Evolutionary conservation across 2,797 vertebrate genomes (phyloP).

Genomic region (Anabas testudineus): DNA sequence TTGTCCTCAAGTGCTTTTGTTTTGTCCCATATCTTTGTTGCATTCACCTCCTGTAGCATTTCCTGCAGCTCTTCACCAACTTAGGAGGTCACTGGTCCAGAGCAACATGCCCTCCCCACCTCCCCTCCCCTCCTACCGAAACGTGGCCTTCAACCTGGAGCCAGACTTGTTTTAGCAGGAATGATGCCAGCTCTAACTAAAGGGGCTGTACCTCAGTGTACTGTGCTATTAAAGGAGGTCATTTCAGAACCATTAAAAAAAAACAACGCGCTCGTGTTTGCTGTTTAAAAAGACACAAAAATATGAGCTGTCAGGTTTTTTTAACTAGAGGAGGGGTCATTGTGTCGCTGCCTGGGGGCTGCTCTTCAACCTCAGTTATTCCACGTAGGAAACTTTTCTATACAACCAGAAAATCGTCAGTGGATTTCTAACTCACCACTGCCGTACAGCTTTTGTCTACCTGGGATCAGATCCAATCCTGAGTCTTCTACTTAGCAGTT

Average conservation of each 20-base stretch:
- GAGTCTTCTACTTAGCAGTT: not conserved
- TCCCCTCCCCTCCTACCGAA: constrained; percentile 27
- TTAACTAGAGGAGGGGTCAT: not conserved
- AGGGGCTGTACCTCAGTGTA: constrained; percentile 13
- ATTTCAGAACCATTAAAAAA: constrained; percentile 20
- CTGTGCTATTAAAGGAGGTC: constrained; percentile 5
- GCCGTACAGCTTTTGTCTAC: constrained; percentile 23
- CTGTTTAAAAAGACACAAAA: not conserved
- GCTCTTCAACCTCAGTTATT: constrained; percentile 17
- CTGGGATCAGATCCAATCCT: constrained; percentile 1
- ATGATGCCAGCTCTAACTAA: constrained; percentile 10
- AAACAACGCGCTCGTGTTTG: not conserved
- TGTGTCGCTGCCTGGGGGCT: constrained; percentile 39
- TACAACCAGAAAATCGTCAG: not conserved
- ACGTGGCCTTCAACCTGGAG: constrained; percentile 60
- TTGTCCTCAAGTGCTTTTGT: constrained; percentile 33
- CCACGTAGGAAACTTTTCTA: constrained; percentile 42
- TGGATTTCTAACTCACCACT: not conserved
- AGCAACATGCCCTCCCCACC: constrained; percentile 16
- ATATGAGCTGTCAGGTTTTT: constrained; percentile 16
- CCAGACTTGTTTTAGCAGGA: constrained; percentile 44
- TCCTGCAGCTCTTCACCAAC: constrained; percentile 24
- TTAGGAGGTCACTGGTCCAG: constrained; percentile 31
- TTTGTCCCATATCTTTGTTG: constrained; percentile 24
- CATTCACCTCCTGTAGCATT: constrained; percentile 7